phyloP scores from a whole-genome alignment of 2,113 vertebrate genomes.

The Eurystomus gularis region DNA sequence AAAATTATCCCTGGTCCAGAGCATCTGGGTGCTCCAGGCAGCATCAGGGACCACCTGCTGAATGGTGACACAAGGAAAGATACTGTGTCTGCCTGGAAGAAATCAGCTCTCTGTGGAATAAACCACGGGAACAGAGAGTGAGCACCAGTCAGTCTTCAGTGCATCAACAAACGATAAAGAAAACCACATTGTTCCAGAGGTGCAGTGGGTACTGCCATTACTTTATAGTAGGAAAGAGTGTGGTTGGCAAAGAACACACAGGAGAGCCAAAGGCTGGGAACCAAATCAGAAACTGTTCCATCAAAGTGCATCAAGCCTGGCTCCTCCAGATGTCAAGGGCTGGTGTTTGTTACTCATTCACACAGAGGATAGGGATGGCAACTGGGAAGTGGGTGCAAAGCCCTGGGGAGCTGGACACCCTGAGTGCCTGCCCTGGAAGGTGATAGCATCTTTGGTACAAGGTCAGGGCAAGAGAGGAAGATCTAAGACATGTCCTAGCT shows the following conservation, averaged over 20 bases:
- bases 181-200: background rate
- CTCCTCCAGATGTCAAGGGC: background rate
- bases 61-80: background rate
- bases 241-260: background rate
- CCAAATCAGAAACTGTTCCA: background rate
- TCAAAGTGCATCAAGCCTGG: background rate
- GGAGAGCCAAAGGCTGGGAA: background rate
- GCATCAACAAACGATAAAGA: background rate
- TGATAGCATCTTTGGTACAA: background rate
- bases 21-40: background rate
- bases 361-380: background rate
- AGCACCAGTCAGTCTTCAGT: background rate
- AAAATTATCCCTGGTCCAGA: background rate
- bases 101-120: background rate
- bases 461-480: background rate
- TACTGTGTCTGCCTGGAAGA: background rate
- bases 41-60: fast-evolving
- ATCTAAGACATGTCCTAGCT: background rate
- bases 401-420: background rate
- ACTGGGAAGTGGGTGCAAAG: background rate
- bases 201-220: background rate
- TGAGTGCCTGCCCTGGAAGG: background rate
- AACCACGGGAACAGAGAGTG: fast-evolving
- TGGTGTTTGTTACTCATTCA: background rate
- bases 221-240: background rate